These are phyloP conservation scores for Nymphalis urticae DNA, from an alignment of 2,888 invertebrate genomes.

Conservation along the genomic window DNA sequence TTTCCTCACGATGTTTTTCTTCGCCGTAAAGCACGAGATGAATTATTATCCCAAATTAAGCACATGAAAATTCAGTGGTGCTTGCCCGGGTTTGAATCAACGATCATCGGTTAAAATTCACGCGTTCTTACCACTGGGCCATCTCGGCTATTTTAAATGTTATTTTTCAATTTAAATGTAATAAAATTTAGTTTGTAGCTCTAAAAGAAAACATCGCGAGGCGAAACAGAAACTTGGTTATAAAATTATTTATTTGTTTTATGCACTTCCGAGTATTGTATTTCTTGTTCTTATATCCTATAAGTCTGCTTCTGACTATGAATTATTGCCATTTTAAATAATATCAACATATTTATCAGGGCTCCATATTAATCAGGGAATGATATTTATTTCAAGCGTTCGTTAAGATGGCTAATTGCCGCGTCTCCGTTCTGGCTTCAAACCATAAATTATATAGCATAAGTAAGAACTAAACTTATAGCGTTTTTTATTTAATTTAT, in stretches of 20 bases:
- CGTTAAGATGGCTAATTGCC: constrained; percentile 79
- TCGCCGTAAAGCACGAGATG: too few species aligned
- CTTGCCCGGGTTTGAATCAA: too few species aligned
- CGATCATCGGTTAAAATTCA: too few species aligned
- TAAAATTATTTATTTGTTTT: neutral
- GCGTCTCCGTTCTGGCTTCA: constrained; percentile 68
- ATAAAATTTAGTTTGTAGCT: too few species aligned
- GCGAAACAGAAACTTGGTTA: neutral
- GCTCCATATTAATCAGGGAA: constrained; percentile 70
- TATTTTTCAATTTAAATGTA: too few species aligned
- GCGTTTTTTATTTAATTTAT: constrained; percentile 31
- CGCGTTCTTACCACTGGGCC: too few species aligned
- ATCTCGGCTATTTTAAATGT: too few species aligned
- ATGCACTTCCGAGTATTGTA: neutral
- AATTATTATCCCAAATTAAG: too few species aligned
- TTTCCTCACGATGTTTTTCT: too few species aligned
- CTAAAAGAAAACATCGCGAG: neutral
- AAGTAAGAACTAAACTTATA: constrained; percentile 46
- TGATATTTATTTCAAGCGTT: constrained; percentile 79
- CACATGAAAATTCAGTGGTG: too few species aligned
- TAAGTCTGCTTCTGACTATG: constrained; percentile 26
- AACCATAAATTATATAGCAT: constrained; percentile 71
- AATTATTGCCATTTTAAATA: constrained; percentile 50
- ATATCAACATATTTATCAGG: constrained; percentile 70
- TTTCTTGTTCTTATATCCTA: constrained; percentile 2